phyloP scores from a whole-genome alignment of 2,113 vertebrate species.

The Xenotilapia leptura region DNA sequence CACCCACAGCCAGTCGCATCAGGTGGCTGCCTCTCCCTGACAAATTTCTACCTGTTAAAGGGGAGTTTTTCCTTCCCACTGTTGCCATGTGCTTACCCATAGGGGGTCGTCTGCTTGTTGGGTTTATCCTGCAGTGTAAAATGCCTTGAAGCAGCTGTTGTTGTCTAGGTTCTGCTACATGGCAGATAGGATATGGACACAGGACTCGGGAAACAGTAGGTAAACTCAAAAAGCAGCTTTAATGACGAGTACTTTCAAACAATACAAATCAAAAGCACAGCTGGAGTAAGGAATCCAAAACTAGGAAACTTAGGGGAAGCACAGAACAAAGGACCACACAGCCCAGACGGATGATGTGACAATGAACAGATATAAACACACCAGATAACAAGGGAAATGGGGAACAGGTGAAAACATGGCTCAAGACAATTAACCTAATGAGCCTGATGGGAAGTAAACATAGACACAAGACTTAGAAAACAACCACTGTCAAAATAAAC shows the following conservation, averaged over 20 bases:
- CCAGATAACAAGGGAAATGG: neutral
- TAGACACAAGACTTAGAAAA: neutral
- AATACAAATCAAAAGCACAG: neutral
- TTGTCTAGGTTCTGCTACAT: neutral
- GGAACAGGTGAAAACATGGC: neutral
- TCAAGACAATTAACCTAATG: neutral
- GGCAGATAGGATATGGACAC: neutral
- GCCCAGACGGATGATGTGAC: neutral
- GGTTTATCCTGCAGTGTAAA: neutral
- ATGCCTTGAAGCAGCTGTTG: neutral
- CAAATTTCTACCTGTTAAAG: neutral
- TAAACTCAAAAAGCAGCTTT: neutral
- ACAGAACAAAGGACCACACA: neutral
- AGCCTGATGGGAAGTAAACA: neutral
- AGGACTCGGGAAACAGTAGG: neutral
- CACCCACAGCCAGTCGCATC: neutral
- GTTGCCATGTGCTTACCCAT: neutral
- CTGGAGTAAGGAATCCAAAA: neutral
- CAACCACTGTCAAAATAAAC: neutral
- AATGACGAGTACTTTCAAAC: neutral
- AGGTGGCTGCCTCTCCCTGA: neutral
- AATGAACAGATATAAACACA: neutral
- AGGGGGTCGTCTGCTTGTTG: neutral
- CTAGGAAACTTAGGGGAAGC: neutral
- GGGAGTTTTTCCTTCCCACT: neutral